A percentile compares a stretch with the other conserved stretches of the same genome.
These are phyloP conservation scores for Paradoxurus hermaphroditus DNA, from an alignment of 2,113 vertebrate genomes.

Conservation along the genomic window DNA sequence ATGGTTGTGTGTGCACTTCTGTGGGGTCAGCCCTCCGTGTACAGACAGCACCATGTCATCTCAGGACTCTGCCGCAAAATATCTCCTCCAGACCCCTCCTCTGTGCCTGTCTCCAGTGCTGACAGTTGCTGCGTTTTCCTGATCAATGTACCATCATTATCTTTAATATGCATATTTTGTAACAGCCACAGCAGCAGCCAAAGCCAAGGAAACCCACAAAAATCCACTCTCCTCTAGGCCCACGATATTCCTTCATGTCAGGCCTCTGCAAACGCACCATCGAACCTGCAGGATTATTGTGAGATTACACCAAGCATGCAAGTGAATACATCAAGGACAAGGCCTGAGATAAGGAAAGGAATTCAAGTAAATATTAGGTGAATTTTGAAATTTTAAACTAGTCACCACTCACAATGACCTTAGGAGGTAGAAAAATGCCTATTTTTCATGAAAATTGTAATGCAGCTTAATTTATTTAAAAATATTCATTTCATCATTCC, in stretches of 20 bases:
- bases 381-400: background rate
- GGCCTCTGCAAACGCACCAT: background rate
- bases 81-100: background rate
- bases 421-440: background rate
- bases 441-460: background rate
- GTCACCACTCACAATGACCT: background rate
- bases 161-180: background rate
- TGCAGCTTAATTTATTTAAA: slow-evolving; percentile 5
- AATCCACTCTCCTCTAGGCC: background rate
- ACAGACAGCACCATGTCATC: background rate
- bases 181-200: background rate
- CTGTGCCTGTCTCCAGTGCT: background rate
- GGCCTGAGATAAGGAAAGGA: background rate
- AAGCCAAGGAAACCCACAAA: background rate
- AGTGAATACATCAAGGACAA: background rate
- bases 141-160: slow-evolving; percentile 19
- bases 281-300: background rate
- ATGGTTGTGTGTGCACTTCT: background rate
- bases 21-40: background rate
- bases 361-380: background rate
- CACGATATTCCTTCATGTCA: background rate
- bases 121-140: background rate
- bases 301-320: background rate
- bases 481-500: background rate
- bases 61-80: background rate